These are phyloP conservation scores for Xiphophorus couchianus DNA, from an alignment of 2,113 vertebrate genomes.

Conservation along the genomic window DNA sequence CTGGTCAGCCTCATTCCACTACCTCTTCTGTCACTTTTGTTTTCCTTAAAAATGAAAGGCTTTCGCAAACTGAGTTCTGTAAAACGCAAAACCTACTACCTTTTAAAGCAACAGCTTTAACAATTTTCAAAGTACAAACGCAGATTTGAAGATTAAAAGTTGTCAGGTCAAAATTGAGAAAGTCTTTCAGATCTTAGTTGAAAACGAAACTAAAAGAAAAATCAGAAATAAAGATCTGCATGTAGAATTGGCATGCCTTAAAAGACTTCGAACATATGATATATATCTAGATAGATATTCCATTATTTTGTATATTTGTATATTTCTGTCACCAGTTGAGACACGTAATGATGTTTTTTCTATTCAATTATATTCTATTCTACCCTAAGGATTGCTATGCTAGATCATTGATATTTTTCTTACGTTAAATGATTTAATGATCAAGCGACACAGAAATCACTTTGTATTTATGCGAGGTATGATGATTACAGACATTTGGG, in stretches of 20 bases:
- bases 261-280: no score
- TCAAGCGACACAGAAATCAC: neutral
- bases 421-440: neutral
- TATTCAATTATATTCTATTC: no score
- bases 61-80: slow-evolving; percentile 82
- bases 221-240: no score
- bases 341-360: no score
- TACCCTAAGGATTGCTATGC: no score
- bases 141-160: slow-evolving; percentile 1
- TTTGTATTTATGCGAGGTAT: neutral
- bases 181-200: neutral
- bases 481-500: neutral
- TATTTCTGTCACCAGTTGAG: no score
- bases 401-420: neutral
- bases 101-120: slow-evolving; percentile 60
- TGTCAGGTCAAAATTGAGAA: neutral
- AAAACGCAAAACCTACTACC: slow-evolving; percentile 77
- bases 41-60: slow-evolving; percentile 81
- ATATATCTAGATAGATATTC: no score
- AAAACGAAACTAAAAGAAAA: no score
- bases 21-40: slow-evolving; percentile 44
- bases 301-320: no score
- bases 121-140: neutral
- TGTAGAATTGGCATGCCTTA: no score
- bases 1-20: slow-evolving; percentile 58